Conservation (phyloP, 2,113 vertebrate genomes). For the Microtus oregoni region DNA sequence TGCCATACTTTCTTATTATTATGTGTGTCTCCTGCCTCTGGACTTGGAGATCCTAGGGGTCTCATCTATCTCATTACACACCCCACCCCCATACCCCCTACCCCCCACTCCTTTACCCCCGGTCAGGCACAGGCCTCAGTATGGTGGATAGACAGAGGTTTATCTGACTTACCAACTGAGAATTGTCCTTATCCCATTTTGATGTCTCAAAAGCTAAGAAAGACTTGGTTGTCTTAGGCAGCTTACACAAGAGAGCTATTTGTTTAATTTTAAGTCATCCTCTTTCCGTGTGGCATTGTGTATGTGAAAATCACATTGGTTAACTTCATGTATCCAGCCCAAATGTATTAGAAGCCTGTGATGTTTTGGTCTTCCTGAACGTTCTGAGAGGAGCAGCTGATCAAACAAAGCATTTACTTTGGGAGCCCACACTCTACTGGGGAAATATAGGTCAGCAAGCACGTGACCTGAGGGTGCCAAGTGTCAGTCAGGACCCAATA, state of each 20-base stretch:
- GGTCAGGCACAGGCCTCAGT: neutral
- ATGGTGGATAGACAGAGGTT: neutral
- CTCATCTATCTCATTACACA: neutral
- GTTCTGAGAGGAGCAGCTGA: neutral
- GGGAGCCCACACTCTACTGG: neutral
- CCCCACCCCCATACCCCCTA: neutral
- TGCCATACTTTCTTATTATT: neutral
- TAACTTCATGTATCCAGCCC: neutral
- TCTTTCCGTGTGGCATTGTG: neutral
- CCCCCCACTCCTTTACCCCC: neutral
- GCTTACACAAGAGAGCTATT: neutral
- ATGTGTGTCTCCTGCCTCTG: neutral
- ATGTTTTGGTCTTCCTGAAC: neutral
- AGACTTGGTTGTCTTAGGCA: neutral
- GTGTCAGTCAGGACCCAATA: neutral
- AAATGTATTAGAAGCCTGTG: neutral
- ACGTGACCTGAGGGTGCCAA: neutral
- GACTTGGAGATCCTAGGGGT: neutral
- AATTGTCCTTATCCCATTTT: neutral
- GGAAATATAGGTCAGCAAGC: neutral
- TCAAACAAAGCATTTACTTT: neutral
- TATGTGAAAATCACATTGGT: neutral
- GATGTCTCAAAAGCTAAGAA: neutral
- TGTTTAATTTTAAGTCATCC: neutral
- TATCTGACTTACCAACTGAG: neutral